A percentile compares a stretch with the other conserved stretches of the same genome.
These are phyloP conservation scores for Harpagoxenus sublaevis DNA, from an alignment of 2,888 invertebrate genomes.

Conservation along the genomic window DNA sequence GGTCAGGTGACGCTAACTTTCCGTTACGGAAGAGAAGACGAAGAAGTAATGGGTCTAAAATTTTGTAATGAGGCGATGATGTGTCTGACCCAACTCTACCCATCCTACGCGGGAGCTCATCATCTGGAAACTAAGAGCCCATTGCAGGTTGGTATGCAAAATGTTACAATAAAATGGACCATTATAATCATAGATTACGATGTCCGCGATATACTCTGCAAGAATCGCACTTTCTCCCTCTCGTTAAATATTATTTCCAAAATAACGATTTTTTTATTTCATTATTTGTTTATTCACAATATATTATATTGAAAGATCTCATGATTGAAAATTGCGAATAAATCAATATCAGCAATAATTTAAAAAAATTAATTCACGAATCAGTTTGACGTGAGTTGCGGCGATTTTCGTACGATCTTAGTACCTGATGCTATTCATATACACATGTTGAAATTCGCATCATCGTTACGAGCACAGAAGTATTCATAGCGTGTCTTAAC, in stretches of 20 bases:
- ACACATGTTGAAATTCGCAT: conserved; percentile 18
- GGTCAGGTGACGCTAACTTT: conserved; percentile 97
- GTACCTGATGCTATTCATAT: neutral
- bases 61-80: conserved; percentile 99
- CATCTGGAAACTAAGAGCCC: conserved; percentile 89
- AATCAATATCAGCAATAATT: neutral
- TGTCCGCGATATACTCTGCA: neutral
- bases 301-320: neutral
- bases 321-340: too few relatives aligned
- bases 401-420: neutral
- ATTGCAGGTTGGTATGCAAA: conserved; percentile 89
- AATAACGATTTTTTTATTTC: neutral
- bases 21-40: conserved; percentile 98
- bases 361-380: neutral
- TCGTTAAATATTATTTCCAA: neutral
- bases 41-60: conserved; percentile 99
- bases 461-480: conserved; percentile 5
- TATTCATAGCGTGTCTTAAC: conserved; percentile 35
- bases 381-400: neutral
- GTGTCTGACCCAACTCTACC: conserved; percentile 95
- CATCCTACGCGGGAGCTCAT: conserved; percentile 87
- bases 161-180: neutral
- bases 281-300: neutral
- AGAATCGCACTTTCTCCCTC: neutral
- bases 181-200: neutral